Evolutionary conservation across 2,888 invertebrate genomes (phyloP), one percentile per base, ranked within the genome.

Genomic region (Phrixothrix hirtus): DNA sequence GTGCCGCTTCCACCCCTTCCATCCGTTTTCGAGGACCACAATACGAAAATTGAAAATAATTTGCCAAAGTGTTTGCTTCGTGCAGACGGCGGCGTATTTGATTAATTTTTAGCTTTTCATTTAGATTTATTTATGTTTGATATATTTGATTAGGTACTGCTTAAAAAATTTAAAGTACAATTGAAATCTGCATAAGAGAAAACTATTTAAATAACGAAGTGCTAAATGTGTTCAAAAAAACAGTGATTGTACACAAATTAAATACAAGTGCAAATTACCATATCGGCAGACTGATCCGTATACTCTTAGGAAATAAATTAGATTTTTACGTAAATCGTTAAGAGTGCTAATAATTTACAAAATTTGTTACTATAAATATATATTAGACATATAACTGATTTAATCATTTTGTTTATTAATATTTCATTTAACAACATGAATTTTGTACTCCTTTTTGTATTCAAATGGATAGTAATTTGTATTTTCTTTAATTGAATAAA

Each of bases 21-120:
- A 43, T 59, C 61, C 45, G 57, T 57, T 54, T 50, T 58, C 30
- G 58, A 59, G 52, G 57, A 65, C 52, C 56, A 55, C 45, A 56
- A 56, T 42, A 54, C 57, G 43, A 49, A 42, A 29, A 57, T 55
- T 39, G 61, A 56, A 36, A 62, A 60, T 45, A 60, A 65, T 57
- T 50, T 68, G 37, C 69, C 69, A 12, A 69, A 66, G 58, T 69
- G 69, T 64, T 58, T 69, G 54, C 61, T 62, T 52, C 58, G 61
- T 46, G 61, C 63, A 51, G 67, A 65, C 51, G 66, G 67, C 38
- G 61, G 58, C 34, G 66, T 66, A 45, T 69, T 69, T 57, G 67
- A 69, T 60, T 69, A 61, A 64, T 36, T 42, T 49, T 38, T 41
- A 35, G 31, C 38, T 47, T 32, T 47, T 38, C 47, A 25, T 16